Evolutionary conservation across 1,140 invertebrate genomes (phyloP).

Genomic region (Drosophila equinoxialis): DNA sequence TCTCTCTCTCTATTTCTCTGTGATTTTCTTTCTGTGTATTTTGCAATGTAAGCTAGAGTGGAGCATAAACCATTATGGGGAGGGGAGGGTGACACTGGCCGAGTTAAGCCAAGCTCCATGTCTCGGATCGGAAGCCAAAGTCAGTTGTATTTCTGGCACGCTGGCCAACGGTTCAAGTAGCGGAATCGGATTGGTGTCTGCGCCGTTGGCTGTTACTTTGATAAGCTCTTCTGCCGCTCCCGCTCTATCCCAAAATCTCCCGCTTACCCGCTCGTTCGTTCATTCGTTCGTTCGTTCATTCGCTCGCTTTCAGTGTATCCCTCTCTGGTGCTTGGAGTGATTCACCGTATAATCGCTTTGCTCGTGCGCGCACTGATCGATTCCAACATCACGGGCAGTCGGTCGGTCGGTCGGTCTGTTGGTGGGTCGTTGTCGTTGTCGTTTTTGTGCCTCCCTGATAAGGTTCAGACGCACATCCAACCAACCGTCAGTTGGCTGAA

Average conservation of each 20-base stretch:
- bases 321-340: slow-evolving; percentile 54
- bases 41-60: slow-evolving; percentile 42
- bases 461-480: slow-evolving; percentile 77
- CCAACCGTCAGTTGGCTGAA: slow-evolving; percentile 73
- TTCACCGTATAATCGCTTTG: slow-evolving; percentile 72
- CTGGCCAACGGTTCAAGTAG: slow-evolving; percentile 73
- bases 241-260: slow-evolving; percentile 2
- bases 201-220: slow-evolving; percentile 48
- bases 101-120: slow-evolving; percentile 22
- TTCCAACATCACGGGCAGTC: slow-evolving; percentile 45
- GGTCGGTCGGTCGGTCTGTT: slow-evolving; percentile 30
- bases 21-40: slow-evolving; percentile 35
- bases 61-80: slow-evolving; percentile 18
- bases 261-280: slow-evolving; percentile 11
- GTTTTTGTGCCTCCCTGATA: slow-evolving; percentile 56
- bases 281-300: slow-evolving; percentile 18
- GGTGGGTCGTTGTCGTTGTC: slow-evolving; percentile 25
- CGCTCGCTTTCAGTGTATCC: slow-evolving; percentile 13
- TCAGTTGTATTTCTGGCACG: slow-evolving; percentile 75
- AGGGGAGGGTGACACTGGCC: slow-evolving; percentile 16
- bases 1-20: slow-evolving; percentile 22
- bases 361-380: slow-evolving; percentile 77
- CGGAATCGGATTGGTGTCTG: slow-evolving; percentile 61
- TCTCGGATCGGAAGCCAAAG: slow-evolving; percentile 36
- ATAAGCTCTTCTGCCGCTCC: slow-evolving; percentile 32